Evolutionary conservation across 2,113 vertebrate species (phyloP), one percentile per base, ranked within the genome.

Genomic region (Ammodytes marinus): DNA sequence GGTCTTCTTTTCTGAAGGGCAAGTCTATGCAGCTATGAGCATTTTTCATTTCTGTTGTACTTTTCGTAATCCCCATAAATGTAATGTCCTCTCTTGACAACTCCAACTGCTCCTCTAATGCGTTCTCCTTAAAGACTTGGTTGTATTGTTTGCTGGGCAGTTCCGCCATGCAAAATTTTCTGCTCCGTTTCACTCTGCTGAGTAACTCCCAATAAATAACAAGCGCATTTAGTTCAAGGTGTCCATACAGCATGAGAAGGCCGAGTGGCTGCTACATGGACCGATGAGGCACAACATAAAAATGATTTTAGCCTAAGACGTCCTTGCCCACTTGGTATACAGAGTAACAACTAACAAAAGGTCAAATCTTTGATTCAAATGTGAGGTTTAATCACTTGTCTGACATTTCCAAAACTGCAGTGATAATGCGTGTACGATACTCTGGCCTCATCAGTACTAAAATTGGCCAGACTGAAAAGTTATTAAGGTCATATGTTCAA

Each of bases 241-340:
- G 50, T 42, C 39, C 12, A 59, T 2, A 39, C 63, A 63, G 45
- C 27, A 42, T 59, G 52, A 74, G 17, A 35, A 35, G 3, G 47
- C 60, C 63, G 73, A 68, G 39, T 61, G 53, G 66, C 42, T 42
- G 45, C 53, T 80, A 52, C 71, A 39, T 46, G 61, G 11, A 57
- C 35, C 35, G 12, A 54, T 49, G 12, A 59, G n/a, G 50, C 35
- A 40, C 8, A 50, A 68, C 40, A 19, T 42, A 5, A 50, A 58
- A 57, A 64, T 11, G 10, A 11, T 37, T 40, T 39, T 55, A 7
- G 9, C 27, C 60, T 9, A 65, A 68, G 69, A 54, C 3, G 0
- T 8, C 12, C 2, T 39, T 45, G 9, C 15, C 4, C 2, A 52
- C 6, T 3, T 9, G 4, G 14, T 4, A 9, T 3, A 45, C 17